Percentiles rank a stretch among this genome's conserved stretches.
These are phyloP conservation scores for Hexactinellida sp. DNA, from an alignment of 37 sponge, comb jelly and placozoan genomes.

Conservation along the genomic window DNA sequence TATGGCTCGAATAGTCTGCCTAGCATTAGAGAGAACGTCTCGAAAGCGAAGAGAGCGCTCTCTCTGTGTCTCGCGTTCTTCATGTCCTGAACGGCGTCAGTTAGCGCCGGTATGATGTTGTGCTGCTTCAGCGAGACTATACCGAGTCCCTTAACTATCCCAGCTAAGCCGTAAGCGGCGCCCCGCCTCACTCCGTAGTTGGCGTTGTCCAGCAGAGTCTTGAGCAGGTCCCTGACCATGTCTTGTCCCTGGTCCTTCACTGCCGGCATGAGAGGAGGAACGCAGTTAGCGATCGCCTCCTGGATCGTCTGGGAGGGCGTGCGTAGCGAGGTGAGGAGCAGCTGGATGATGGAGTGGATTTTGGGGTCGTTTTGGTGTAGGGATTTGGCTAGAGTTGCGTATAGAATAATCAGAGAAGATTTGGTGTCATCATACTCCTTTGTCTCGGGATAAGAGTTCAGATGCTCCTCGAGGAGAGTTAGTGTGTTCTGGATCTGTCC, in stretches of 20 bases:
- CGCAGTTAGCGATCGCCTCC: slow-evolving; percentile 81
- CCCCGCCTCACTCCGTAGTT: slow-evolving; percentile 76
- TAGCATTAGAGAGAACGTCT: slow-evolving; percentile 72
- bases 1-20: slow-evolving; percentile 96
- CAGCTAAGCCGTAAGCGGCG: slow-evolving; percentile 97
- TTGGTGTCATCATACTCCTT: slow-evolving; percentile 51
- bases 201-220: slow-evolving; percentile 70
- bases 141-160: slow-evolving; percentile 93
- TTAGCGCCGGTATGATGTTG: slow-evolving; percentile 54
- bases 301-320: slow-evolving; percentile 95
- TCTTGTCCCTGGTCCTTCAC: slow-evolving; percentile 56
- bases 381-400: slow-evolving; percentile 91
- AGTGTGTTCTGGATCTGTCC: slow-evolving; percentile 18
- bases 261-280: slow-evolving; percentile 63
- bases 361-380: slow-evolving; percentile 69
- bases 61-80: slow-evolving; percentile 87
- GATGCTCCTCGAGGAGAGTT: slow-evolving; percentile 60
- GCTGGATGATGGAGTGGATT: slow-evolving; percentile 65
- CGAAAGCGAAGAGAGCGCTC: slow-evolving; percentile 86
- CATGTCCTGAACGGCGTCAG: slow-evolving; percentile 80
- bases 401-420: slow-evolving; percentile 77
- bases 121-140: slow-evolving; percentile 78
- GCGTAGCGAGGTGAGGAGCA: slow-evolving; percentile 66
- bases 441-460: slow-evolving; percentile 35
- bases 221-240: slow-evolving; percentile 54